Evolutionary conservation across 2,888 invertebrate genomes (phyloP), one percentile per base, ranked within the genome.

Genomic region (Neoitamus cyanurus): DNA sequence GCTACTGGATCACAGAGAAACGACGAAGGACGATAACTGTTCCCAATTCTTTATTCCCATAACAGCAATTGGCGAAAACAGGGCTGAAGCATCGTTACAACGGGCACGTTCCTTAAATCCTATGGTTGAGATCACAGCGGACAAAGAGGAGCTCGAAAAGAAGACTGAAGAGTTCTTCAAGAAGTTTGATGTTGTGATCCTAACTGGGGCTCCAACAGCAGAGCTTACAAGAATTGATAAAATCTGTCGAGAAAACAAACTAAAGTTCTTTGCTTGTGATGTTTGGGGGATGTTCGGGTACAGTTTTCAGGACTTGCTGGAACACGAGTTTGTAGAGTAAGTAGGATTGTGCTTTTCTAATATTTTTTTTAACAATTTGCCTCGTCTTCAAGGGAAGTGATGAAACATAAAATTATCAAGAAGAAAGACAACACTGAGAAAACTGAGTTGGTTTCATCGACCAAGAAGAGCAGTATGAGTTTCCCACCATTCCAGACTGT

Each of bases 211-310:
- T 86, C 93, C 93, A 84, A 94, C 94, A 86, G 93, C 94, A 28
- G 94, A 96, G 88, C 90, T 97, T 77, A 92, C 95, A 83, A 94
- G 95, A 86, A 94, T 98, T 42, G 95, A 97, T 90, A 93, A 94
- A 36, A 93, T 94, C 69, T 97, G 97, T 88, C 93, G 96, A 11
- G 93, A 94, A 83, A 93, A 93, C 82, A 94, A 94, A 70, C 93
- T 96, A 28, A 96, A 97, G 89, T 97, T 99, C 89, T 95, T 97
- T 88, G 95, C 95, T 87, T 97, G 97, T 0, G 97, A 98, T 91
- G 97, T 98, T 11, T 97, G 96, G 95, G 99, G 99, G 69, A 95
- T 95, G 92, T 96, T 96, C 91, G 99, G 98, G 0, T 99, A 95
- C 90, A 95, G 96, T 89, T 97, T 98, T 90, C 94, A 96, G 13